These are phyloP conservation scores for Trogon melanurus DNA, from an alignment of 2,113 vertebrate species.

Conservation along the genomic window DNA sequence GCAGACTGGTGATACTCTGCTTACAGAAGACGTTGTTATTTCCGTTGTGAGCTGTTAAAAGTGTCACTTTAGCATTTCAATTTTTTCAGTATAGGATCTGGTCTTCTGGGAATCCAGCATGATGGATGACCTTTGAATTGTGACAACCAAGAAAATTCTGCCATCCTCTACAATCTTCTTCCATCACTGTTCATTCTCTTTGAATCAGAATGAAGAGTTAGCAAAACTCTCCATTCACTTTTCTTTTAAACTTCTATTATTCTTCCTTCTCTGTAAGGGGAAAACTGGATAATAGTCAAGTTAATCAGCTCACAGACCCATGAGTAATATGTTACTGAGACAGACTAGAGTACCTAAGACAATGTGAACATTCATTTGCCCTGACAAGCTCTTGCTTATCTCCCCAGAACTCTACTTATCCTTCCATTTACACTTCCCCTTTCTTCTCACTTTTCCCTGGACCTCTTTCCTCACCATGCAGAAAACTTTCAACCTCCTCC, in stretches of 20 bases:
- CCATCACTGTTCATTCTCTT: not conserved
- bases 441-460: not conserved
- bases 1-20: not conserved
- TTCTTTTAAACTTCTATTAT: not conserved
- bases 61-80: not conserved
- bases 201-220: not conserved
- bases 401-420: not conserved
- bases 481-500: not conserved
- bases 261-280: not conserved
- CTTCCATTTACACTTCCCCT: not conserved
- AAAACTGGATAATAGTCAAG: not conserved
- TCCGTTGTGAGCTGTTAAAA: not conserved
- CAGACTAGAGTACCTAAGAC: not conserved
- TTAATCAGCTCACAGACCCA: not conserved
- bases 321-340: not conserved
- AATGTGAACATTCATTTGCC: not conserved
- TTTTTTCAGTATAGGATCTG: not conserved
- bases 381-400: not conserved
- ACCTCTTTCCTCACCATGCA: not conserved
- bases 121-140: not conserved
- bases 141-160: not conserved
- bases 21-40: not conserved
- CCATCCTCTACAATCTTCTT: not conserved
- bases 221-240: not conserved
- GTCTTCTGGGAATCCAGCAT: not conserved